Base-by-base conservation (phyloP, 2,888 invertebrate genomes). In the Poecilobothrus nobilitatus region DNA sequence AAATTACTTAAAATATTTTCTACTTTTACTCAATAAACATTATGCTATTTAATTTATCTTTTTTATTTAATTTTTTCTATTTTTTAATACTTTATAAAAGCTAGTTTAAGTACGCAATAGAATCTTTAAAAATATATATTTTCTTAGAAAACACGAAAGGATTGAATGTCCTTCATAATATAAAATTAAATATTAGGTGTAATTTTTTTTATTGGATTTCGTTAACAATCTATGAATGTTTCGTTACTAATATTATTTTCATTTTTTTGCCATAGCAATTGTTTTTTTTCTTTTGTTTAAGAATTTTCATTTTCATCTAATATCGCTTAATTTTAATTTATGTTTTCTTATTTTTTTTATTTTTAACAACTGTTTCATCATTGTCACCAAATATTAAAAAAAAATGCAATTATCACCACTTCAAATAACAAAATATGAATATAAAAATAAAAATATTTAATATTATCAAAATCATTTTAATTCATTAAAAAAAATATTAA, bases 271-370 rank as follows among this genome's bases (percentile, higher is more conserved):
- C n/a, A 53, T 3, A 53, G 7, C 18, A 53, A 18, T 53, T 15
- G 1, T 53, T 41, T 1, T 41, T 3, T 41, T 41, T 41, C 15
- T 53, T 18, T 53, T 18, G n/a, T 53, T 53, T n/a, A 53, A 53
- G 18, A 53, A 18, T 53, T 53, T 41, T 53, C 15, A 18, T 53
- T 53, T 53, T 53, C 18, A 53, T 53, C n/a, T 68, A 67, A 33
- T 68, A 63, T 66, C 62, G 66, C 53, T 34, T 33, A 53, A 63
- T 62, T 44, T 33, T 70, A 67, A 37, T 65, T 65, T 66, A 41
- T 61, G 10, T 63, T 65, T 66, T 65, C 63, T 64, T 53, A 44
- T 63, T 34, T 66, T 63, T 1, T 67, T 67, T 67, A 41, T 67
- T 63, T 70, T 69, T 69, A 66, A 21, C 53, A 53, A 53, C 53